Percentiles rank a stretch among this genome's conserved stretches.
phyloP scores from a whole-genome alignment of 2,888 invertebrate species.

The Thalpophila matura region DNA sequence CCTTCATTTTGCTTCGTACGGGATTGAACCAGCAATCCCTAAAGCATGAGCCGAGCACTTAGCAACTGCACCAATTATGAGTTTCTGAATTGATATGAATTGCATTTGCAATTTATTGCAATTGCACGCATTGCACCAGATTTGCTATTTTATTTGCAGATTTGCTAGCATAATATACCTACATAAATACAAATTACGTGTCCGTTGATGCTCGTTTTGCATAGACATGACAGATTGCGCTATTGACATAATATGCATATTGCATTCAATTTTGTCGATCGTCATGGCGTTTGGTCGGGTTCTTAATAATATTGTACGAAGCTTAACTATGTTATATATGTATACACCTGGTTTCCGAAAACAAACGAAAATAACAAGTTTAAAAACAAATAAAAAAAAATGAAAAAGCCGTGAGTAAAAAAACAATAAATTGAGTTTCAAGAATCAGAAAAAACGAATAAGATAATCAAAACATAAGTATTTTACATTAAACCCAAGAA shows the following conservation, averaged over 20 bases:
- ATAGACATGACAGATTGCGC: slow-evolving; percentile 47
- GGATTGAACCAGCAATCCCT: not conserved
- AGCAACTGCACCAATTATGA: not conserved
- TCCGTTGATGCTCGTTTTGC: slow-evolving; percentile 38
- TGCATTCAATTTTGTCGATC: slow-evolving; percentile 37
- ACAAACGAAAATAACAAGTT: too few species aligned
- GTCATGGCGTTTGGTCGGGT: not conserved
- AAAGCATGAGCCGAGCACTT: not conserved
- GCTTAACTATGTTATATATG: not conserved
- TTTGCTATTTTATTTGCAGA: too few species aligned
- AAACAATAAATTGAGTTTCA: too few species aligned
- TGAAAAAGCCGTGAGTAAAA: too few species aligned
- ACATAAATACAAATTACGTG: slow-evolving; percentile 41
- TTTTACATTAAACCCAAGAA: too few species aligned
- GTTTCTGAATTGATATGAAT: not conserved
- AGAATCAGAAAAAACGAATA: too few species aligned
- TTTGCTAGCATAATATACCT: slow-evolving; percentile 34
- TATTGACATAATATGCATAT: slow-evolving; percentile 46
- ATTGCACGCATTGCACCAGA: too few species aligned
- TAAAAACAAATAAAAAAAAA: too few species aligned
- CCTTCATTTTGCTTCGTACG: too few species aligned
- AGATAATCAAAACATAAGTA: too few species aligned
- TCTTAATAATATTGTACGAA: slow-evolving; percentile 1
- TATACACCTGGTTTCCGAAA: too few species aligned
- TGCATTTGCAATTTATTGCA: too few species aligned